phyloP scores from a whole-genome alignment of 2,888 invertebrate genomes.

The Drosophila nr. perissopoda region DNA sequence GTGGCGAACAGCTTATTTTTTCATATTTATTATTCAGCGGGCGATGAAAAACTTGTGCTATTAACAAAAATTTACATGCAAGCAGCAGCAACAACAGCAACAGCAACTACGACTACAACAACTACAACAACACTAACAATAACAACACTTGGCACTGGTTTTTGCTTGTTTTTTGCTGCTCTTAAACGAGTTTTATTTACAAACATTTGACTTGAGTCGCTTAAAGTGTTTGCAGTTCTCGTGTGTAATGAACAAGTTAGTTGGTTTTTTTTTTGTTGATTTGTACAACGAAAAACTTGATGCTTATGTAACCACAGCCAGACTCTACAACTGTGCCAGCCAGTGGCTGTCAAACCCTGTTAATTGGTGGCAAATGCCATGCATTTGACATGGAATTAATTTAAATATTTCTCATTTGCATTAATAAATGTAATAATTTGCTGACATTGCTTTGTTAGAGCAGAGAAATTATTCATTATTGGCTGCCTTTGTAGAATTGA shows the following conservation, averaged over 20 bases:
- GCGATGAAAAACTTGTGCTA: conserved; percentile 74
- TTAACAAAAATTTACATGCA: conserved; percentile 73
- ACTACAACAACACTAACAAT: conserved; percentile 17
- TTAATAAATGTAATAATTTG: not conserved
- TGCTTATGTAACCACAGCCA: conserved; percentile 61
- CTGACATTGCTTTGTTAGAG: not conserved
- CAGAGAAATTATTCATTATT: not conserved
- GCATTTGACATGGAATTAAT: conserved; percentile 5
- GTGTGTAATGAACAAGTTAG: conserved; percentile 74
- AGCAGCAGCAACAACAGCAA: conserved; percentile 22
- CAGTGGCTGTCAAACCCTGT: conserved; percentile 43
- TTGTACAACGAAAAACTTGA: conserved; percentile 33
- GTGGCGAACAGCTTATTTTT: conserved; percentile 20
- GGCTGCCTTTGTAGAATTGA: conserved; percentile 7
- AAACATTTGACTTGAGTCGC: conserved; percentile 61
- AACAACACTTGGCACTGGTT: conserved; percentile 34
- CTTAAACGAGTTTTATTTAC: conserved; percentile 76
- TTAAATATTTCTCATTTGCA: conserved; percentile 11
- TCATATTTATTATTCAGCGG: conserved; percentile 41
- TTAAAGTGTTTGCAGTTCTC: conserved; percentile 71
- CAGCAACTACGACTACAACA: conserved; percentile 2
- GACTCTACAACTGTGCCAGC: conserved; percentile 26
- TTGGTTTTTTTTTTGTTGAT: conserved; percentile 37
- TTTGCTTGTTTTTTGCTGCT: conserved; percentile 29
- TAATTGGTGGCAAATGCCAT: conserved; percentile 23